Conservation (phyloP, 2,113 vertebrate genomes). For the Oreochromis tanganicae region DNA sequence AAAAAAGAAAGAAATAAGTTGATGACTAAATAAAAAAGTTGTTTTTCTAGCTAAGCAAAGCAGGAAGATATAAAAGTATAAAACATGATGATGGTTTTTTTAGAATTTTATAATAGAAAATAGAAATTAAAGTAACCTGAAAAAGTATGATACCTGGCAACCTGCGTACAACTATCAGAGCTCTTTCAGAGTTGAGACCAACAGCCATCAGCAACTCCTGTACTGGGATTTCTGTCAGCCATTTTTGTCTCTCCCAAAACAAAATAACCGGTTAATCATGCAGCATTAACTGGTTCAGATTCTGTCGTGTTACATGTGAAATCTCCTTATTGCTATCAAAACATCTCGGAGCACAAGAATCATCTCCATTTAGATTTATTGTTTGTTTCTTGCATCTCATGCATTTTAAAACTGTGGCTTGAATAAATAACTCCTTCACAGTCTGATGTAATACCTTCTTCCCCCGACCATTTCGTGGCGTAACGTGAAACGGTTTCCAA, state of each 20-base stretch:
- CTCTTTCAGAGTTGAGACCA: background rate
- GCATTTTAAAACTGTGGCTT: slow-evolving; percentile 30
- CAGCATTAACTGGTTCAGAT: slow-evolving; percentile 13
- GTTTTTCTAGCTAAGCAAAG: background rate
- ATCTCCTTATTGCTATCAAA: slow-evolving; percentile 32
- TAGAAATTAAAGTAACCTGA: background rate
- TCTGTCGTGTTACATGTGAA: slow-evolving; percentile 36
- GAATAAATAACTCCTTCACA: slow-evolving; percentile 33
- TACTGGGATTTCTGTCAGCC: background rate
- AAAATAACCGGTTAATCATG: background rate
- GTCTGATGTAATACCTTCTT: slow-evolving; percentile 11
- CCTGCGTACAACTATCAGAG: background rate
- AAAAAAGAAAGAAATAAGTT: background rate
- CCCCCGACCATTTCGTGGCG: background rate
- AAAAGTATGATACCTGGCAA: background rate
- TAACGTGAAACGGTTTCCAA: background rate
- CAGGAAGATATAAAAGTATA: background rate
- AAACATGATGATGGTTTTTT: background rate
- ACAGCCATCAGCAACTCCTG: background rate
- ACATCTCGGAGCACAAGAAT: slow-evolving; percentile 23
- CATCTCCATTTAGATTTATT: slow-evolving; percentile 42
- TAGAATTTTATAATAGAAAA: background rate
- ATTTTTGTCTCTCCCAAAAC: background rate
- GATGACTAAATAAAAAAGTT: background rate
- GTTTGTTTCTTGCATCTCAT: slow-evolving; percentile 31